Base-by-base conservation (phyloP, 2,888 invertebrate species). In the Sialis fuliginosa region DNA sequence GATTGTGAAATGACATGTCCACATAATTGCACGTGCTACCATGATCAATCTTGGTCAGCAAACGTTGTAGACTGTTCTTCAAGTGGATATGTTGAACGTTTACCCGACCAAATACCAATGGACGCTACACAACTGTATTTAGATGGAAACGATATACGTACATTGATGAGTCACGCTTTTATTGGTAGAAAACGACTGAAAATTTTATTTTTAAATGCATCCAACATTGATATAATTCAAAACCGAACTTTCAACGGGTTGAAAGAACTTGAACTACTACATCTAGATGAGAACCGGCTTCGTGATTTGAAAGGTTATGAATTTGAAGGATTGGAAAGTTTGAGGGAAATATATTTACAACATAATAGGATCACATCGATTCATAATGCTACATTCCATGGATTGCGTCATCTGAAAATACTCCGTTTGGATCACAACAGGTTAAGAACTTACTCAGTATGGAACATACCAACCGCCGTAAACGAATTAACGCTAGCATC, bases 1-100 rank as follows among this genome's bases (percentile, higher is more conserved):
- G 90, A 91, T 65, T 91, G 90, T 68, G 85, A 90, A 71, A 88
- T 88, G 82, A 86, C 84, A 45, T 91, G 90, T 59, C 90, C 90
- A 30, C 74, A 72, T 48, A 85, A 85, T 60, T 91, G 90, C 66
- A 82, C 83, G 47, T 91, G 90, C 64, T 90, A 86, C 67, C 85
- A 87, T 60, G 89, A 90, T 64, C 82, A 85, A 60, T 80, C 82
- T 30, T 89, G 87, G 84, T 77, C 80, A 41, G 84, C 85, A 13
- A 88, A 88, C 66, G 82, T 88, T 43, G 86, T 88, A 45, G 86
- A 87, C 63, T 88, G 88, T 60, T 81, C 82, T 43, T 71, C 69
- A 50, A 75, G 79, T 52, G 81, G 79, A 44, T 81, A 83, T 62
- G 67, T 73, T 44, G 74, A 74, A 57, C 71, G 69, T 57, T 69